Conservation (phyloP, 2,113 vertebrate species). For the Oreocharis arfaki region DNA sequence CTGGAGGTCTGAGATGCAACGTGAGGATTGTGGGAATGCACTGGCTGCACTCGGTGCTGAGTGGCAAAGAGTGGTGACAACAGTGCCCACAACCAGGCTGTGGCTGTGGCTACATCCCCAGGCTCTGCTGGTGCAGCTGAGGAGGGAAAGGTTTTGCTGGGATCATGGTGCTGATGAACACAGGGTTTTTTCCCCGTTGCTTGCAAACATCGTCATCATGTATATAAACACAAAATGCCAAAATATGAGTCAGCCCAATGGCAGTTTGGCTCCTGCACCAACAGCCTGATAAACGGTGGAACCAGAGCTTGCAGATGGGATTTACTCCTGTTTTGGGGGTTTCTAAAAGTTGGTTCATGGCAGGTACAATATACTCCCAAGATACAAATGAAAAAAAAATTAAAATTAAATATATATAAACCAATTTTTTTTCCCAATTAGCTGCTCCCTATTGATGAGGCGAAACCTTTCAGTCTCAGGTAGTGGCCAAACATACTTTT, state of each 20-base stretch:
- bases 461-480: background rate
- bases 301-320: background rate
- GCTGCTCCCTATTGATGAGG: background rate
- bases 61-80: accelerated
- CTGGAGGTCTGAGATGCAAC: accelerated
- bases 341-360: background rate
- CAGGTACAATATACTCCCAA: background rate
- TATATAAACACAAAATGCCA: conserved; percentile 12
- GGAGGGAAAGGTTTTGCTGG: background rate
- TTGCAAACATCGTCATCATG: background rate
- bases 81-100: accelerated
- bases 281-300: background rate
- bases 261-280: background rate
- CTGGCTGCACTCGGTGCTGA: accelerated
- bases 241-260: background rate
- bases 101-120: accelerated
- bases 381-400: background rate
- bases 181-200: background rate
- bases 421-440: background rate
- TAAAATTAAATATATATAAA: background rate
- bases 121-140: background rate
- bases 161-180: background rate
- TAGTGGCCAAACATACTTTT: background rate
- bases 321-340: background rate
- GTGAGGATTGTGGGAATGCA: accelerated